Evolutionary conservation across 2,888 invertebrate genomes (phyloP), one percentile per base, ranked within the genome.

Genomic region (Epirrhoe alternata): DNA sequence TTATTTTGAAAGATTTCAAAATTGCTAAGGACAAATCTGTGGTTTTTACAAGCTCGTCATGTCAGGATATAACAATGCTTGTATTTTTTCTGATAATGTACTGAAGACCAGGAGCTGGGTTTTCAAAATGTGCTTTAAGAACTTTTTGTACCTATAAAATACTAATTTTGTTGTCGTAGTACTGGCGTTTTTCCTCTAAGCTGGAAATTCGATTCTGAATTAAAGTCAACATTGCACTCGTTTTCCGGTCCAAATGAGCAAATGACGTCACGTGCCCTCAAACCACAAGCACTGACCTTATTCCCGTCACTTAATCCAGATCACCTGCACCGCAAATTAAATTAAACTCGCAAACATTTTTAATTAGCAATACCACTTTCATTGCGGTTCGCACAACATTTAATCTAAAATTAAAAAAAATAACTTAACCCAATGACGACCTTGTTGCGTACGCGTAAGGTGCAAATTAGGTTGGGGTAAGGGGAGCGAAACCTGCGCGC

Each of bases 311-410:
- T 50, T 58, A 65, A 62, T 64, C 62, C 55, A 31, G 47, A 35
- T 61, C 50, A 66, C 61, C 66, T 65, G 65, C 68, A 55, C 66
- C 67, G 53, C 71, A 69, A 67, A 68, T 75, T 69, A 72, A 69
- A 71, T 74, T 70, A 74, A 74, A 76, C 72, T 70, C 66, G 74
- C 75, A 77, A 79, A 74, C 74, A 68, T 80, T 83, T 84, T 84
- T 84, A 83, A 87, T 85, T 85, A 87, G 80, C 82, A 76, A 77
- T 79, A 79, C 79, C 77, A 81, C 78, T 85, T 85, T 81, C 81
- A 83, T 82, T 78, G 78, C 77, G 76, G 79, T 79, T 73, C 70
- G 76, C 76, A 71, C 75, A 65, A 74, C 74, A 75, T 79, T 79
- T 76, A 72, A 71, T 73, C 74, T 72, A 63, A 66, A 75, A 80